A percentile compares a stretch with the other conserved stretches of the same genome.
Conservation (phyloP, 2,113 vertebrate genomes). For the Cyphomyrus plagiostoma region DNA sequence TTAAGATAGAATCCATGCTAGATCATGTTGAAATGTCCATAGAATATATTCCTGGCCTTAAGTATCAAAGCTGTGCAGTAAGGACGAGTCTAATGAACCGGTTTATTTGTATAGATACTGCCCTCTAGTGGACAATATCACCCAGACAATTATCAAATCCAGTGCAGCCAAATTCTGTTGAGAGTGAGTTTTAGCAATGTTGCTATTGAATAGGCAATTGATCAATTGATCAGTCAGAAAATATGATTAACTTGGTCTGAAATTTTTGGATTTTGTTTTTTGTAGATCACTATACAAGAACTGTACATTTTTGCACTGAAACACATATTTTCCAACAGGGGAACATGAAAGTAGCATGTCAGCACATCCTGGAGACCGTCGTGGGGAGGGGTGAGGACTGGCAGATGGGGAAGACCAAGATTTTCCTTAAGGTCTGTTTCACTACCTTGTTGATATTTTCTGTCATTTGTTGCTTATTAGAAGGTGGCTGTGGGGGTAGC, state of each 20-base stretch:
- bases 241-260: not conserved
- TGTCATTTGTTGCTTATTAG: not conserved
- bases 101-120: not conserved
- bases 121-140: not conserved
- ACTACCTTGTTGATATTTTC: not conserved
- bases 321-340: constrained; percentile 56
- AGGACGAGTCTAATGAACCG: not conserved
- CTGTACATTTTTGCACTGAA: not conserved
- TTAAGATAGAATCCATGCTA: not conserved
- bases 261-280: not conserved
- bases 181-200: not conserved
- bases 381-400: constrained; percentile 87
- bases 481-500: not conserved
- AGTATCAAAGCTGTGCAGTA: not conserved
- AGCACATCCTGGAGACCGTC: constrained; percentile 81
- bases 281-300: not conserved
- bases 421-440: constrained; percentile 83
- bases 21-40: not conserved
- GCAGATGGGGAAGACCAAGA: constrained; percentile 97
- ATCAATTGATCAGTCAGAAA: not conserved
- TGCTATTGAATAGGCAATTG: not conserved
- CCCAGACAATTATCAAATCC: not conserved
- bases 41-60: not conserved
- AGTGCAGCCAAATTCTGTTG: not conserved
- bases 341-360: constrained; percentile 83